Evolutionary conservation across 2,888 invertebrate species (phyloP), one percentile per base, ranked within the genome.

Genomic region (Dryobotodes eremita): DNA sequence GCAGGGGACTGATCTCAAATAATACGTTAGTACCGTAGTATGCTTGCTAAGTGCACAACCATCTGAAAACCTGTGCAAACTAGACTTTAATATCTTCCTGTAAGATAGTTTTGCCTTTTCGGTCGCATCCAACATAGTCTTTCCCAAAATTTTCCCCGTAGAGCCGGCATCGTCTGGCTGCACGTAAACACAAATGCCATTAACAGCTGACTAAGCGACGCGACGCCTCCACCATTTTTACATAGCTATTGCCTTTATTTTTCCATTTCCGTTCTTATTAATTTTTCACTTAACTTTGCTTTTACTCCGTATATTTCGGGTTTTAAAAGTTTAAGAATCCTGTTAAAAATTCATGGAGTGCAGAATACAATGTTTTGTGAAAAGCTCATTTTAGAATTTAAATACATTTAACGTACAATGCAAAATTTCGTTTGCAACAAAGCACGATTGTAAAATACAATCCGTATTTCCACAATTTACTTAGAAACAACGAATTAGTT

Each of bases 141-240:
- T 84, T 87, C 87, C 82, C 81, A 20, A 88, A 88, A 82, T 82
- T 82, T 85, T 77, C 86, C 80, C 72, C 84, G 88, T 77, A 61
- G 53, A 81, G 75, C 71, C 84, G 81, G 73, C 85, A 76, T 75
- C 72, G 79, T 76, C 83, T 78, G 86, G 90, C 79, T 90, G 90
- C 93, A 92, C 92, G 93, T 91, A 94, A 92, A 92, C 92, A 87
- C 88, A 93, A 94, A 94, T 90, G 91, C 92, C 92, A 93, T 94
- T 94, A 94, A 92, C 90, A 92, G 85, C 89, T 92, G 92, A 93
- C 93, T 93, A 88, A 89, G 88, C 89, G 83, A 80, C 89, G 89
- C 89, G 89, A 91, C 89, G 88, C 83, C 87, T 87, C 86, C 86
- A 84, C 89, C 89, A 87, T 86, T 89, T 90, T 89, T 84, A 81